Base-by-base conservation (phyloP, 2,113 vertebrate species). In the Lates calcarifer region DNA sequence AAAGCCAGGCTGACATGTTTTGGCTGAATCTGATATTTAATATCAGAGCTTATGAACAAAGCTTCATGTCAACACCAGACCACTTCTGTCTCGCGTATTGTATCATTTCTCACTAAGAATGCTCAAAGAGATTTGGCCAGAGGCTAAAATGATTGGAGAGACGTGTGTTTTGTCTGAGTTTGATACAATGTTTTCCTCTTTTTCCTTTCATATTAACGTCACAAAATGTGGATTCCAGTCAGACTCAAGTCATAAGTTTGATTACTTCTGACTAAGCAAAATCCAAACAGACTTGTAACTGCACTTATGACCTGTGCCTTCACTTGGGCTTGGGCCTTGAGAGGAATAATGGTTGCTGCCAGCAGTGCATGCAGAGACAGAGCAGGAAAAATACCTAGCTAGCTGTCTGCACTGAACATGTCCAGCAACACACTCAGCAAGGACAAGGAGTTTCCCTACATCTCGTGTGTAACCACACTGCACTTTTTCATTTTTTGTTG, bases 401-500 rank as follows among this genome's bases (percentile, higher is more conserved):
- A 56, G 55, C 51, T 75, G n/a, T 35, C 62, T 47, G 49, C 17
- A 64, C 43, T 56, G 7, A 66, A 53, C 53, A 18, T 33, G 7
- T 43, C 9, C 56, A 55, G 13, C 41, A 41, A 47, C 51, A 65
- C 68, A 22, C 5, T 35, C 1, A 41, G 14, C 20, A 9, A 53
- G 41, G 58, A 60, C n/a, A 15, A 77, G 56, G 29, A 71, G 65
- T 85, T 89, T 68, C 79, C 82, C 74, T 56, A 1, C 22, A 49
- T 75, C 73, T 73, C 55, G 24, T 26, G n/a, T 79, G 29, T 35
- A 15, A 33, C 41, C 64, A 4, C 62, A 10, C 12, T 26, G 31
- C 15, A 31, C 7, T 12, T 35, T 53, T 17, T 22, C 24, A 41
- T 68, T 77, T 51, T n/a, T 37, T 39, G 13, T 14, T 74, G 39